Percentiles rank a stretch among this genome's conserved stretches.
phyloP scores from a whole-genome alignment of 2,797 vertebrate genomes.

The Oreochromis mossambicus region DNA sequence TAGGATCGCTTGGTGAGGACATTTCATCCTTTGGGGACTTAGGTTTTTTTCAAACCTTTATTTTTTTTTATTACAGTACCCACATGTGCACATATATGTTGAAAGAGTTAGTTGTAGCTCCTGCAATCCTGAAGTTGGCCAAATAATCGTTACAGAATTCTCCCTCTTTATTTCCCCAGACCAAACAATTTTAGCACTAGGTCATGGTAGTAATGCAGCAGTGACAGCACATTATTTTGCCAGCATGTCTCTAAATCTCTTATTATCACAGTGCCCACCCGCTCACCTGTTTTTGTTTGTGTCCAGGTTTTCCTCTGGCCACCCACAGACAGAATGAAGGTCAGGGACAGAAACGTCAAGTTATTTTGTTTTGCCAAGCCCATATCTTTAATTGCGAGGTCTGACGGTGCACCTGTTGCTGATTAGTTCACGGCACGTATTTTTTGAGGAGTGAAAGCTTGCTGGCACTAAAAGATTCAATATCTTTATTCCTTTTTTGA shows the following conservation, averaged over 20 bases:
- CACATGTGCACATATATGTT: neutral
- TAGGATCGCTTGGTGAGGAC: neutral
- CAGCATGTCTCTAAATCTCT: slow-evolving; percentile 5
- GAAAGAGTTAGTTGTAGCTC: neutral
- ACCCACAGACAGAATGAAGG: slow-evolving; percentile 47
- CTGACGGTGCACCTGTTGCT: neutral
- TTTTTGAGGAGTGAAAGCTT: neutral
- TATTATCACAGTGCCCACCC: slow-evolving; percentile 6
- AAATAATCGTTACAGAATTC: neutral
- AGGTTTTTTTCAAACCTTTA: neutral
- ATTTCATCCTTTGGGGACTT: slow-evolving; percentile 22
- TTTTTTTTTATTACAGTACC: neutral
- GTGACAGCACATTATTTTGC: neutral
- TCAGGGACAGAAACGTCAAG: slow-evolving; percentile 34
- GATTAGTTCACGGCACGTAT: neutral
- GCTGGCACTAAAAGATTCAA: neutral
- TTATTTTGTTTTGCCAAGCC: slow-evolving; percentile 22
- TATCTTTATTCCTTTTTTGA: neutral
- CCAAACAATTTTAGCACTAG: neutral
- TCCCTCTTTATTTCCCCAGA: neutral
- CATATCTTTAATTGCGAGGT: neutral
- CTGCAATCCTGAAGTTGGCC: neutral
- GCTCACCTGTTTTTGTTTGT: slow-evolving; percentile 31
- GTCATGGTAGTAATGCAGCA: neutral
- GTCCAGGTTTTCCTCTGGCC: slow-evolving; percentile 32